A percentile compares a stretch with the other conserved stretches of the same genome.
Evolutionary conservation across 2,888 invertebrate species (phyloP).

Genomic region (Platycnemis pennipes): DNA sequence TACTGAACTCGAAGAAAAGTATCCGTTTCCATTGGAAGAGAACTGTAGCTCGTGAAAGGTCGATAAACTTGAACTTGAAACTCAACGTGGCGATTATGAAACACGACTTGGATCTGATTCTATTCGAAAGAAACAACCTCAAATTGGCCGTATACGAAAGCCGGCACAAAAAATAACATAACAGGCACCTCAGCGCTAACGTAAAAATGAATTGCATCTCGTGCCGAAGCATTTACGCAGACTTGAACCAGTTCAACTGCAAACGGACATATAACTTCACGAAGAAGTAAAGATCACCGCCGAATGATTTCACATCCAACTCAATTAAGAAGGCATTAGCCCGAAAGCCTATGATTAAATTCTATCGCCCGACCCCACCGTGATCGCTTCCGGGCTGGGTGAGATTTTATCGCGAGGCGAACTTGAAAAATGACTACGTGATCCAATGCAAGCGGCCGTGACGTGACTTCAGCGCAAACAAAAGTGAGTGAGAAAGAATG

Average conservation of each 20-base stretch:
- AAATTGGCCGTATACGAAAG: background rate
- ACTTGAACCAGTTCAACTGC: background rate
- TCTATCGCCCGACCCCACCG: background rate
- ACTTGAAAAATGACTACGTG: conserved; percentile 17
- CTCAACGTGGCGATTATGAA: background rate
- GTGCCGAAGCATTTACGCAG: background rate
- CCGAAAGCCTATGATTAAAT: background rate
- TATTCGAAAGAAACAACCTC: background rate
- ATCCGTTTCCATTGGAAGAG: too few relatives aligned
- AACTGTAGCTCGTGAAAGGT: background rate
- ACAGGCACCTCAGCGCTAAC: background rate
- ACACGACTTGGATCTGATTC: background rate
- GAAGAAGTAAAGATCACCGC: background rate
- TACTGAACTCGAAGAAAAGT: too few relatives aligned
- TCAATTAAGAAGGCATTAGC: conserved; percentile 4
- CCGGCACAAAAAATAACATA: background rate
- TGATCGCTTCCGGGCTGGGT: conserved; percentile 2
- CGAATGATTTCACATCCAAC: background rate
- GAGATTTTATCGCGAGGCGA: conserved; percentile 1
- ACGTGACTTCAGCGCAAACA: conserved; percentile 13
- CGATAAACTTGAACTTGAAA: background rate
- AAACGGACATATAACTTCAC: background rate
- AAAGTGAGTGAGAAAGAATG: background rate
- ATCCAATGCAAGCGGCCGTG: conserved; percentile 4
- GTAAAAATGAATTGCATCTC: background rate